These are phyloP conservation scores for Diabrotica undecimpunctata DNA, from an alignment of 1,140 invertebrate species.

Conservation along the genomic window DNA sequence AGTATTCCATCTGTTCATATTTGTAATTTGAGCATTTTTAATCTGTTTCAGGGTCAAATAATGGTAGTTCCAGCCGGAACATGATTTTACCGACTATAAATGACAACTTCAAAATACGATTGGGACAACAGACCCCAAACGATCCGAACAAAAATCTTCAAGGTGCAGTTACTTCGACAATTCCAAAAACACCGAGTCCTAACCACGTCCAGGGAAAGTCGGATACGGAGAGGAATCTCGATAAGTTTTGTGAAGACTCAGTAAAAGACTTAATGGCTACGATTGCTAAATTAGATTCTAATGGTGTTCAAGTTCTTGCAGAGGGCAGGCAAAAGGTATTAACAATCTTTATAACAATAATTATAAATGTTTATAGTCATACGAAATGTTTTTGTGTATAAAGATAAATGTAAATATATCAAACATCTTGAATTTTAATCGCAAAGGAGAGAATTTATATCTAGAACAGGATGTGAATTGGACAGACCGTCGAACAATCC, in stretches of 20 bases:
- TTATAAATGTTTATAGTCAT: too few relatives aligned
- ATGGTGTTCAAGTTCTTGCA: constrained; percentile 63
- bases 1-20: too few relatives aligned
- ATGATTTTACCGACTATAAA: constrained; percentile 38
- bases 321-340: constrained; percentile 36
- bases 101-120: constrained; percentile 59
- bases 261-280: constrained; percentile 81
- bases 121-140: constrained; percentile 51
- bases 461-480: too few relatives aligned
- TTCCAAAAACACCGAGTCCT: constrained; percentile 78
- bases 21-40: too few relatives aligned
- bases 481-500: too few relatives aligned
- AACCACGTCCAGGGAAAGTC: constrained; percentile 47
- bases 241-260: constrained; percentile 76
- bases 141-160: constrained; percentile 44
- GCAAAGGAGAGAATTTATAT: too few relatives aligned
- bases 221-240: constrained; percentile 58
- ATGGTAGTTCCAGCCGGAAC: constrained; percentile 20
- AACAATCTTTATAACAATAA: not conserved
- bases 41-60: not conserved
- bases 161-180: constrained; percentile 68
- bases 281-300: constrained; percentile 77
- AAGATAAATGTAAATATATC: too few relatives aligned
- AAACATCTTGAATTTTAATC: too few relatives aligned
- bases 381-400: too few relatives aligned